Evolutionary conservation across 2,797 vertebrate genomes (phyloP), one percentile per base, ranked within the genome.

Genomic region (Myiotriccus ornatus): DNA sequence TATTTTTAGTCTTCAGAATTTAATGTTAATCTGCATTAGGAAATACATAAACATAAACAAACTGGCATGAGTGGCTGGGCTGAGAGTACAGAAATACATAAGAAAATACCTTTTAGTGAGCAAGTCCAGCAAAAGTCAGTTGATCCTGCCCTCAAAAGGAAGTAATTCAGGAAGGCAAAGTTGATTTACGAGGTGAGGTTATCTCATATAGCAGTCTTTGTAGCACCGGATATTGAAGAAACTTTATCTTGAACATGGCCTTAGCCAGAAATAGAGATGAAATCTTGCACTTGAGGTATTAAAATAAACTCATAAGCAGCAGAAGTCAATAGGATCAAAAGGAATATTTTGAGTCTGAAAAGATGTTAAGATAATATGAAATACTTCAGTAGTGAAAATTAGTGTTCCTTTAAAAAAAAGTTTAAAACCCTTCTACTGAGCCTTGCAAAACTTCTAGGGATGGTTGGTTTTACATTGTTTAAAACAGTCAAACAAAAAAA

Each of bases 221-320:
- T 67, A 52, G 74, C 63, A 50, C 52, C 14, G 64, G 88, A 95
- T 93, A 87, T 86, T 92, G 90, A 52, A 46, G 77, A 77, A 93
- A 91, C 63, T 70, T 91, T 86, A 94, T 94, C 87, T 87, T n/a
- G n/a, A 65, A 8, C 7, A 0, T 56, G 49, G 49, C 49, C 74
- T 70, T 52, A 37, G 67, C 70, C 86, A 91, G 88, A 88, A 95
- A 79, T 73, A 60, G 74, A 93, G 70, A 89, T 83, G 91, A 90
- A 70, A 73, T 76, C 80, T 90, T 43, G 46, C 47, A 49, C 65
- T 18, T 60, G 59, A 67, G 39, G 28, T 82, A 82, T 84, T 74
- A 94, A 94, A 94, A 95, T 92, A 83, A 92, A 94, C 60, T 67
- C 32, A 5, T 18, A 44, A 86, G 27, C 41, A 70, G 41, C 1